A percentile compares a stretch with the other conserved stretches of the same genome.
phyloP scores from a whole-genome alignment of 1,140 invertebrate genomes.

The Akabosia matsudoensis region DNA sequence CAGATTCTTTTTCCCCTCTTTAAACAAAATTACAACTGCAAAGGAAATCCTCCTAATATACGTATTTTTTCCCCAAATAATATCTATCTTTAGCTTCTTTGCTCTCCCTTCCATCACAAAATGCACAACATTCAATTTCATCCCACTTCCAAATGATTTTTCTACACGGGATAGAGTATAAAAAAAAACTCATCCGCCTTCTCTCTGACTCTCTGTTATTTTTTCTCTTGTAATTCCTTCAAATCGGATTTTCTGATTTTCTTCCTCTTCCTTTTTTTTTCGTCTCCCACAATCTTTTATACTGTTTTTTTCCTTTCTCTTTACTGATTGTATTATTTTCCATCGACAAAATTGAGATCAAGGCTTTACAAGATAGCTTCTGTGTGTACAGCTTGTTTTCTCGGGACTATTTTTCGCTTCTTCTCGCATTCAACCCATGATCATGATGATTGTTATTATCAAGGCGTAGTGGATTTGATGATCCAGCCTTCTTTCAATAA shows the following conservation, averaged over 20 bases:
- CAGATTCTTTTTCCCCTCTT: neutral
- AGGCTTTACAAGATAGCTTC: neutral
- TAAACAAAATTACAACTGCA: neutral
- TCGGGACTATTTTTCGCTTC: too few relatives aligned
- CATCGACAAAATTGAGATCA: neutral
- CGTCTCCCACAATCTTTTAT: neutral
- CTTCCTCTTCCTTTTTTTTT: neutral
- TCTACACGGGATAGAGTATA: neutral
- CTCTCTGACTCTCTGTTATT: neutral
- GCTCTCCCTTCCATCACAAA: neutral
- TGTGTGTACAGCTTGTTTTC: neutral
- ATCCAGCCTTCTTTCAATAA: constrained; percentile 13
- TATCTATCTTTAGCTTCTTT: neutral
- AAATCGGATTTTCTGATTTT: constrained; percentile 21
- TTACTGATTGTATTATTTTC: neutral
- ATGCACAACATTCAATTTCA: constrained; percentile 1
- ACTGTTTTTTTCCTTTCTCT: neutral
- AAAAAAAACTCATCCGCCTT: neutral
- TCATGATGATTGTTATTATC: neutral
- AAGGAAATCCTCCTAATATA: neutral
- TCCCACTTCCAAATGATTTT: constrained; percentile 1
- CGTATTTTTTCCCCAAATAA: neutral
- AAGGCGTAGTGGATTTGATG: neutral
- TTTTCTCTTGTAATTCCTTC: constrained; percentile 12
- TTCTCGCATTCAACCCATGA: too few relatives aligned